A percentile compares a stretch with the other conserved stretches of the same genome.
These are phyloP conservation scores for Pherbina coryleti DNA, from an alignment of 2,888 invertebrate genomes.

Conservation along the genomic window DNA sequence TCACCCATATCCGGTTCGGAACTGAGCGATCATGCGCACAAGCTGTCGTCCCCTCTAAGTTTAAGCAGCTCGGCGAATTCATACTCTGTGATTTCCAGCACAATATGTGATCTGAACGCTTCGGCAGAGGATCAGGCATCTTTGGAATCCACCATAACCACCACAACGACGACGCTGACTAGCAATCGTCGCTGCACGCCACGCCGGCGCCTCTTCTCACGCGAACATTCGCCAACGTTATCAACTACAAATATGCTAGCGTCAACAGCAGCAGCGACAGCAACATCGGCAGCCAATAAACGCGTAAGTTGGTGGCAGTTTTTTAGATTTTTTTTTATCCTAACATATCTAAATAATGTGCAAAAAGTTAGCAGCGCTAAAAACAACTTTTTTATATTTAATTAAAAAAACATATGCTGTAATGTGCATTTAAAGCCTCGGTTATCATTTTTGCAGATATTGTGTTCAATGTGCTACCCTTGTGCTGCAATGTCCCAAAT, in stretches of 20 bases:
- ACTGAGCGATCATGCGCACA: background rate
- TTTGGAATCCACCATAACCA: background rate
- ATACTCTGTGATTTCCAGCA: slow-evolving; percentile 6
- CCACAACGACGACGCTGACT: background rate
- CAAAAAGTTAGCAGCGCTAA: background rate
- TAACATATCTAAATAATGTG: background rate
- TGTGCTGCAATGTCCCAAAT: no score
- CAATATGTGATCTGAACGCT: background rate
- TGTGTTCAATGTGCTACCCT: no score
- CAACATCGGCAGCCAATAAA: slow-evolving; percentile 36
- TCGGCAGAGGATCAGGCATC: slow-evolving; percentile 11
- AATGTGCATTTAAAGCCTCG: no score
- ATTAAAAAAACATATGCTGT: background rate
- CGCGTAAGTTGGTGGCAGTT: slow-evolving; percentile 48
- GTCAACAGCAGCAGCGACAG: background rate
- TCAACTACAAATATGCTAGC: background rate
- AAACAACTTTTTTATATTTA: background rate
- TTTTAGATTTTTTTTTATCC: slow-evolving; percentile 8
- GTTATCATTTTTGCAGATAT: no score
- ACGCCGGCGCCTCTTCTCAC: slow-evolving; percentile 35
- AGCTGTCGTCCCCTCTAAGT: slow-evolving; percentile 33
- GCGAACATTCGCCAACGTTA: background rate
- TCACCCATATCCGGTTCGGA: slow-evolving; percentile 30
- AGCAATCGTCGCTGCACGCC: slow-evolving; percentile 33
- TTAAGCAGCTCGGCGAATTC: slow-evolving; percentile 32